Evolutionary conservation across 1,140 invertebrate genomes (phyloP), one percentile per base, ranked within the genome.

Genomic region (Magallana angulata): DNA sequence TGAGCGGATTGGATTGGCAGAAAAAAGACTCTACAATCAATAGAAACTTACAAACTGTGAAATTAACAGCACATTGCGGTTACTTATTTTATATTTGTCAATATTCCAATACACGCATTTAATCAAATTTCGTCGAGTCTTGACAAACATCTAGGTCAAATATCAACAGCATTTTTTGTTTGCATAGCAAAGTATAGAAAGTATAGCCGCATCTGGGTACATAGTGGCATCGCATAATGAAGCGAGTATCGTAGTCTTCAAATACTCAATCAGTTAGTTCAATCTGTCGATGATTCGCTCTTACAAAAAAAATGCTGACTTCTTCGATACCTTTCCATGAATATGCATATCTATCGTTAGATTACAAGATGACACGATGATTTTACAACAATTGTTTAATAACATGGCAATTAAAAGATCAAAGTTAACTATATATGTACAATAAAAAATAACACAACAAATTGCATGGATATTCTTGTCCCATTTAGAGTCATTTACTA

Each of bases 361-460:
- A 48, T 48, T 48, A 48, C 36, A 48, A 48, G 36, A 48, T 48
- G 5, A 48, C 36, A 48, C 2, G 36, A 48, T 48, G 36, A 48
- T 48, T 48, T 48, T 76, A 76, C 68, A 76, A 76, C 68, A 76
- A 76, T 48, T 48, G 68, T 76, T 76, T 76, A 76, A 76, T 76
- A 76, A 76, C 68, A 76, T 76, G 68, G 36, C 68, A 76, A 30
- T 76, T 76, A 18, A 76, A 76, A 48, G 68, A 30, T 76, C 68
- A 76, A 76, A 30, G 68, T 76, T 76, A 76, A 76, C 68, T 76
- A 76, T 16, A n/a, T 64, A 64, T 76, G 68, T 76, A 76, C 68
- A 76, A 76, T 76, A 76, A 76, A 62, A 71, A 76, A 30, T 76
- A 76, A 76, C 18, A 76, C 68, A 76, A 76, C 68, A 76, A 76